A percentile compares a stretch with the other conserved stretches of the same genome.
These are phyloP conservation scores for Aphidius gifuensis DNA, from an alignment of 1,140 invertebrate genomes.

Conservation along the genomic window DNA sequence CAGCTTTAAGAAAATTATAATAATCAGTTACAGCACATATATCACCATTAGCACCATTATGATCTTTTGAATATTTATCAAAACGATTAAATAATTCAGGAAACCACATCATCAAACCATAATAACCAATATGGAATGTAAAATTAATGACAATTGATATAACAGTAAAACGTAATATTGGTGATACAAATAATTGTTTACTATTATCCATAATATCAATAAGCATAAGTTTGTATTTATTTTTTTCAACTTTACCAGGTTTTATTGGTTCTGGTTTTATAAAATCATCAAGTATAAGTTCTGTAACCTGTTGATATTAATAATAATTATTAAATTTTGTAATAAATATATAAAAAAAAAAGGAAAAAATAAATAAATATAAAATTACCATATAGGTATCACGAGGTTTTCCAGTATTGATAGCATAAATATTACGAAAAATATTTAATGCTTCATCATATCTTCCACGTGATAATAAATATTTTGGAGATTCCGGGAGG, in stretches of 20 bases:
- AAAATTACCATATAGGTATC: conserved; percentile 66
- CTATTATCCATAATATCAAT: conserved; percentile 75
- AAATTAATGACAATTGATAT: conserved; percentile 85
- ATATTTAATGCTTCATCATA: conserved; percentile 76
- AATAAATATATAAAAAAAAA: neutral
- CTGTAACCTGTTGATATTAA: conserved; percentile 56
- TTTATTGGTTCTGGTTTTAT: conserved; percentile 58
- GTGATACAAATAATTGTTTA: conserved; percentile 72
- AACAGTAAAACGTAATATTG: conserved; percentile 75
- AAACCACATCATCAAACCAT: conserved; percentile 90
- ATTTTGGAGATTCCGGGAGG: conserved; percentile 91
- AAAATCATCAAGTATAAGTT: conserved; percentile 68
- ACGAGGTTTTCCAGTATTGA: conserved; percentile 71
- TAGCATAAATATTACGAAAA: conserved; percentile 74
- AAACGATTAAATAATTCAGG: conserved; percentile 85
- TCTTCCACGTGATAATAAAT: conserved; percentile 72
- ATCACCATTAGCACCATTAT: conserved; percentile 59
- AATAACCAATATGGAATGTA: conserved; percentile 86
- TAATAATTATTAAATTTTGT: neutral
- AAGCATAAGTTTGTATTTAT: conserved; percentile 68
- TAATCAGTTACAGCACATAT: conserved; percentile 76
- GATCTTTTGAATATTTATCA: conserved; percentile 67
- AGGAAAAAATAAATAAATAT: neutral
- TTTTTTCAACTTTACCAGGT: conserved; percentile 49
- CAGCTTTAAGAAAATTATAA: conserved; percentile 65